These are phyloP conservation scores for Charaxes varanes DNA, from an alignment of 1,140 invertebrate species.

Conservation along the genomic window DNA sequence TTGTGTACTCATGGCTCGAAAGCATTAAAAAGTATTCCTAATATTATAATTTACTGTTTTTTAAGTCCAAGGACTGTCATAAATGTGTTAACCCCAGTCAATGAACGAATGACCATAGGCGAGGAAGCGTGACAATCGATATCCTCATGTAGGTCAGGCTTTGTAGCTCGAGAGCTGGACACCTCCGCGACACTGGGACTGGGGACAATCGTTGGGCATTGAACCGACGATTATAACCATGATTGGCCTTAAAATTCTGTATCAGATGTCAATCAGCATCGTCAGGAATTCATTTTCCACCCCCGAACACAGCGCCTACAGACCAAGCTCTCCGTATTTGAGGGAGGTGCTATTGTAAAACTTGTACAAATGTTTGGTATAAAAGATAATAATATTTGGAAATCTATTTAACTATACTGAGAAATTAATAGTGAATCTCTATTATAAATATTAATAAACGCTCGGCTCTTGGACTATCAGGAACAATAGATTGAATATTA, in stretches of 20 bases:
- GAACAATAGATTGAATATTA: conserved; percentile 12
- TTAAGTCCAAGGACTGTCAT: too few species aligned
- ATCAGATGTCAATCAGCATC: too few species aligned
- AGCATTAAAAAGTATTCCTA: too few species aligned
- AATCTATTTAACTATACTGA: background rate
- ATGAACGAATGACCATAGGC: conserved; percentile 7
- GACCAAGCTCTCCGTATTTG: too few species aligned
- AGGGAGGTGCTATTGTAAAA: too few species aligned
- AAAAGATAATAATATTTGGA: too few species aligned
- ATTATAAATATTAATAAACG: background rate
- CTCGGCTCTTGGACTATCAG: conserved; percentile 2
- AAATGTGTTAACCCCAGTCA: background rate
- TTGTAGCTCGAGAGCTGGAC: conserved; percentile 9
- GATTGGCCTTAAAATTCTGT: background rate
- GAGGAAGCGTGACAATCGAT: conserved; percentile 20
- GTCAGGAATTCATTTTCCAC: too few species aligned
- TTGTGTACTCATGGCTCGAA: too few species aligned
- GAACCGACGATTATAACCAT: background rate
- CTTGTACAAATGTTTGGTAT: too few species aligned
- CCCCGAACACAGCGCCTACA: too few species aligned
- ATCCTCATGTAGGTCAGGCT: conserved; percentile 19
- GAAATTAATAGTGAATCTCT: background rate
- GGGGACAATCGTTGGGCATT: background rate
- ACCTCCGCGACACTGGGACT: too few species aligned
- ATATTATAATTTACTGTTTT: too few species aligned